Percentiles rank a stretch among this genome's conserved stretches.
These are phyloP conservation scores for Ranitomeya imitator DNA, from an alignment of 2,113 vertebrate genomes.

Conservation along the genomic window DNA sequence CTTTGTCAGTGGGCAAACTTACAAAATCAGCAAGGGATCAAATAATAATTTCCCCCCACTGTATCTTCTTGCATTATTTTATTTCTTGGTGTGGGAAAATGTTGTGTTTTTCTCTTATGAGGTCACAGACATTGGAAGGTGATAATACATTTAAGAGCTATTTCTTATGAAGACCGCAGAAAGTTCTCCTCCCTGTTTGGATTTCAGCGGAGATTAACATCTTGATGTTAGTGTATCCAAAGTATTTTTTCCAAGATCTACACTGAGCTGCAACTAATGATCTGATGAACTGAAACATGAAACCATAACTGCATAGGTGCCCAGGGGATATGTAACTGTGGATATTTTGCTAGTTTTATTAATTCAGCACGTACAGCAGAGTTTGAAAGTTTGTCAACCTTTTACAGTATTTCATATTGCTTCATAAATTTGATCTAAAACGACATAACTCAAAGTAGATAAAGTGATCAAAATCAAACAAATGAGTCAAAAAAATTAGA, in stretches of 20 bases:
- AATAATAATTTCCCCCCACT: no score
- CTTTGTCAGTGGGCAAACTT: background rate
- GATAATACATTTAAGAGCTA: background rate
- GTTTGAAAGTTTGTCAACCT: no score
- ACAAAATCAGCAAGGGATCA: no score
- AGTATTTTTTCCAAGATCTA: background rate
- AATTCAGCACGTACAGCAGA: no score
- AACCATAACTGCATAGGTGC: background rate
- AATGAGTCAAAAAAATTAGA: no score
- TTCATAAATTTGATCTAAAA: no score
- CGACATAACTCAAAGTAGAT: no score
- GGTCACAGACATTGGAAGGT: background rate
- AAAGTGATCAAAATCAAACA: no score
- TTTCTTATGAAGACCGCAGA: background rate
- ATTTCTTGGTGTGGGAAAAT: slow-evolving; percentile 29
- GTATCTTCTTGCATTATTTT: background rate
- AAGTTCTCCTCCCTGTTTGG: slow-evolving; percentile 7
- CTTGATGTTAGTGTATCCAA: background rate
- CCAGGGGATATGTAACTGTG: background rate
- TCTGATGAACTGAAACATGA: background rate
- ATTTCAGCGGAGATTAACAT: background rate
- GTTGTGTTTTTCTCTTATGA: background rate
- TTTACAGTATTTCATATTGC: no score
- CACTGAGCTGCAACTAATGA: background rate
- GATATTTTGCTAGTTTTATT: background rate